phyloP scores from a whole-genome alignment of 2,113 vertebrate species.

The Pituophis catenifer region DNA sequence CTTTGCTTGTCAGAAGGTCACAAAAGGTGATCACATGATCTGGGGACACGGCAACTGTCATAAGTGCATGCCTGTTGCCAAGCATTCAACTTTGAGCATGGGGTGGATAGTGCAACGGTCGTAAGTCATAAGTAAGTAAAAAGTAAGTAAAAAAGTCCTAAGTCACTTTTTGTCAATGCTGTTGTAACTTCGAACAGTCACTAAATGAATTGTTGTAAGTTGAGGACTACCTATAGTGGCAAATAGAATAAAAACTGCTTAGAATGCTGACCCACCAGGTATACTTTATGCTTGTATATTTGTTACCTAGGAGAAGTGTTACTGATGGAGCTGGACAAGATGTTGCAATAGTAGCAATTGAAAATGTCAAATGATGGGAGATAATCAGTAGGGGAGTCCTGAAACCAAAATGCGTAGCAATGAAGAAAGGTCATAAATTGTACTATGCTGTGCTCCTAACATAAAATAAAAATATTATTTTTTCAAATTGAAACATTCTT shows the following conservation, averaged over 20 bases:
- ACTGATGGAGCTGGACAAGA: background rate
- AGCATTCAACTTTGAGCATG: background rate
- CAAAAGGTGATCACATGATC: background rate
- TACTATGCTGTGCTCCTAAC: background rate
- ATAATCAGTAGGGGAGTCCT: background rate
- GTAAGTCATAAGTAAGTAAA: too few species aligned
- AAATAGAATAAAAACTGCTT: background rate
- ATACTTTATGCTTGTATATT: background rate
- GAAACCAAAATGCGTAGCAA: background rate
- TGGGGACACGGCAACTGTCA: background rate
- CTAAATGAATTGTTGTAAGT: background rate
- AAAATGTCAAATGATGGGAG: background rate
- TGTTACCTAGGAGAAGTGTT: background rate
- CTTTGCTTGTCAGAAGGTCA: background rate
- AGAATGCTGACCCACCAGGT: background rate
- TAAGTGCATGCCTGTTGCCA: background rate
- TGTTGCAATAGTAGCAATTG: background rate
- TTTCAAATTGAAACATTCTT: background rate
- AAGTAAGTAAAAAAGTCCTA: background rate
- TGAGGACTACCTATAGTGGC: background rate
- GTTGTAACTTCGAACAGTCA: background rate
- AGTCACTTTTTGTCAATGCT: background rate
- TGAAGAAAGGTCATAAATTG: background rate
- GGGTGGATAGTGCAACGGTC: background rate
- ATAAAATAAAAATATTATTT: background rate